Evolutionary conservation across 2,113 vertebrate genomes (phyloP), one percentile per base, ranked within the genome.

Genomic region (Oreochromis aureus): DNA sequence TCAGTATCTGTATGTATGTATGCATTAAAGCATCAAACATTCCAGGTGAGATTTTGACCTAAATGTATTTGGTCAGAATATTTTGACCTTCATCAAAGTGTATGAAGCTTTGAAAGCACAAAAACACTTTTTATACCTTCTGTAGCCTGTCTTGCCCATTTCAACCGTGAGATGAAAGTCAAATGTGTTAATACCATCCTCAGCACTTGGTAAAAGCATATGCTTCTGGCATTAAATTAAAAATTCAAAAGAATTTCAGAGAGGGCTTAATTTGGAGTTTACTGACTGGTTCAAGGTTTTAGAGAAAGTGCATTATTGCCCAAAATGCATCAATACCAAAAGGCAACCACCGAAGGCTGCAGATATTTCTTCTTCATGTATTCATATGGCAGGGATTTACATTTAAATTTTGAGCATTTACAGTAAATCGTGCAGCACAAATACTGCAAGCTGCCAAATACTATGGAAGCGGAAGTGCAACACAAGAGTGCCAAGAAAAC

Each of bases 241-340:
- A 91, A 48, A 78, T 83, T 44, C 10, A 85, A 89, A 85, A 71
- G 59, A 89, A 53, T 69, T 90, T 91, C 53, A 88, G 32, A 82
- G 4, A 87, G 63, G 63, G 84, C 8, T 58, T 78, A 46, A 69
- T 18, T 56, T 2, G 56, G 30, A 81, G 55, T 41, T 84, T 53
- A 90, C 81, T 71, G 81, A 82, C 87, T 63, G 39, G 56, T 34
- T 48, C 61, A 85, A 32, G 30, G n/a, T 46, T 63, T 87, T 90
- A 30, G 54, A 63, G 24, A 87, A 55, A 48, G 5, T 0, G 27
- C 32, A 46, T 80, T 82, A 48, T 81, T 78, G 82, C 34, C 19
- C 11, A 34, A 58, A 59, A 58, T 3, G 51, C 56, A 61, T 41
- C 16, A 36, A 86, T 16, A 61, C 10, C 12, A 69, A 19, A 5